Base-by-base conservation (phyloP, 1,140 invertebrate species). In the Bilobella aurantiaca region DNA sequence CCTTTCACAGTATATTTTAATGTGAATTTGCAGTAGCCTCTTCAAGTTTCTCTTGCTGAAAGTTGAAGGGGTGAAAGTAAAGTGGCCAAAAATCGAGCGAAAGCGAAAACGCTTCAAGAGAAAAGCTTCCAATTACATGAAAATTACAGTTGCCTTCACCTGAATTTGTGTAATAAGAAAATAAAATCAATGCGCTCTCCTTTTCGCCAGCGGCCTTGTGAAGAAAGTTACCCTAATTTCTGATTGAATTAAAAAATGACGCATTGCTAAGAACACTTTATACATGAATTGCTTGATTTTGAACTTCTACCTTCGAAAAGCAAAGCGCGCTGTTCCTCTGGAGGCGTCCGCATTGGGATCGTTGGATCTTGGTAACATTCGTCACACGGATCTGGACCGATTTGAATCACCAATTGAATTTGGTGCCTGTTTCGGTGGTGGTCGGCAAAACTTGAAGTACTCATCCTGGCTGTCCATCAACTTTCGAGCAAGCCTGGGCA, bases 381-480 rank as follows among this genome's bases (percentile, higher is more conserved):
- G 31, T 70, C 65, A 67, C 69, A 70, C 34, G 37, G 46, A 58
- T 69, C 65, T 1, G 65, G 68, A 3, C 53, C 46, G 21, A 57
- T 32, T 16, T 37, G 31, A 8, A 69, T 27, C 2, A 63, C 29
- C 18, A 69, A 58, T 32, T 25, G 65, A 28, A 30, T 58, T 28
- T 12, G 47, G 66, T 53, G n/a, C 37, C 25, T 2, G 29, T 30
- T 21, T 63, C 2, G 62, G 58, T 46, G 59, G 47, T 57, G 64
- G 61, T 47, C 62, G 58, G 47, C 65, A 64, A 30, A 29, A 70
- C 5, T 58, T 42, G 32, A 70, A 70, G 34, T 70, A 69, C 31
- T 69, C 68, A 34, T 69, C 65, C 32, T 66, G 37, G 37, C 62
- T 64, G 31, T 69, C 68, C 68, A 69, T 69, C 16, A 69, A 31